Conservation (phyloP, 2,113 vertebrate genomes). For the Mirounga angustirostris region DNA sequence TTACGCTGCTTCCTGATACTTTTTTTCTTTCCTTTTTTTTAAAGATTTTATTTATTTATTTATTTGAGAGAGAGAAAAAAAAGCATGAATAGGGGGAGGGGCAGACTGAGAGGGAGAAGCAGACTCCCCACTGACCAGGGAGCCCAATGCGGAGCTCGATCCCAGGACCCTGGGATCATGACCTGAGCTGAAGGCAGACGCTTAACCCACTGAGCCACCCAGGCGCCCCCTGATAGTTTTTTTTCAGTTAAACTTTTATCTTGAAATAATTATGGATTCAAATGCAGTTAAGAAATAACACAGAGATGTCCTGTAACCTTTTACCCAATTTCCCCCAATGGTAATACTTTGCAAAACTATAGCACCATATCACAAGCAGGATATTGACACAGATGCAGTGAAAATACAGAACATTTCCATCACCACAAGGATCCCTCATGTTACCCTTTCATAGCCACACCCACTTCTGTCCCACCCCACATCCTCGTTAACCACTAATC, state of each 20-base stretch:
- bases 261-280: constrained; percentile 22
- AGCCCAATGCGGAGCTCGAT: neutral
- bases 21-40: neutral
- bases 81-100: neutral
- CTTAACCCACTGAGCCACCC: neutral
- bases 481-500: neutral
- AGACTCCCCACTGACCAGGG: neutral
- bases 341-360: constrained; percentile 3
- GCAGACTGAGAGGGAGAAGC: neutral
- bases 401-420: neutral
- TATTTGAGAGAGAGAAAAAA: neutral
- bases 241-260: constrained; percentile 35
- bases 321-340: neutral
- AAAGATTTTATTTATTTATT: neutral
- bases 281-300: constrained; percentile 27
- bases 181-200: neutral
- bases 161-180: neutral
- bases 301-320: neutral
- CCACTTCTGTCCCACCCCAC: neutral
- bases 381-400: neutral
- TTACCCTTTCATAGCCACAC: neutral
- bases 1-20: neutral
- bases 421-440: neutral
- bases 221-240: neutral
- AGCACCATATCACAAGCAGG: neutral